These are phyloP conservation scores for Hystrix brachyura DNA, from an alignment of 2,113 vertebrate genomes.

Conservation along the genomic window DNA sequence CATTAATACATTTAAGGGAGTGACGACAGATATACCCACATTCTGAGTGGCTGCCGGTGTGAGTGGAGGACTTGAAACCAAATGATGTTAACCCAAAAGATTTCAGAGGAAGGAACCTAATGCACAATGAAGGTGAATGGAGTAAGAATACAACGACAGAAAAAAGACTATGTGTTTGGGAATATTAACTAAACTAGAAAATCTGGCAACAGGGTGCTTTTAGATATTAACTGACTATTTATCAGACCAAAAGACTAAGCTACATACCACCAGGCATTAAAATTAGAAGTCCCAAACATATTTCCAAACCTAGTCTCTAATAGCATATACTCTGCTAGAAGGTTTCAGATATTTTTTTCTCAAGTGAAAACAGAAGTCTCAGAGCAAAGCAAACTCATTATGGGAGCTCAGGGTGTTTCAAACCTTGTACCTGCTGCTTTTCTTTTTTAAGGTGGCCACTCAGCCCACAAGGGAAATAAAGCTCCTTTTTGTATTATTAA, in stretches of 20 bases:
- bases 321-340: neutral
- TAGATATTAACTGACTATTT: neutral
- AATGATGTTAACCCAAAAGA: neutral
- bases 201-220: neutral
- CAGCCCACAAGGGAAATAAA: slow-evolving; percentile 47
- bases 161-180: neutral
- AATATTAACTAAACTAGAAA: slow-evolving; percentile 8
- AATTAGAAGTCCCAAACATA: slow-evolving; percentile 8
- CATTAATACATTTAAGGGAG: neutral
- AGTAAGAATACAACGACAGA: neutral
- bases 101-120: neutral
- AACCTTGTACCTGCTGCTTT: neutral
- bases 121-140: neutral
- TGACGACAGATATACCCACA: neutral
- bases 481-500: slow-evolving; percentile 56
- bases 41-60: neutral
- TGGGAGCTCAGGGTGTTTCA: slow-evolving; percentile 19
- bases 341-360: neutral
- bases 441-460: slow-evolving; percentile 22
- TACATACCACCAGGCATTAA: neutral
- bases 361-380: neutral
- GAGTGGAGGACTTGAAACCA: neutral
- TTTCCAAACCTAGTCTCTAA: neutral
- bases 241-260: neutral
- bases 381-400: slow-evolving; percentile 35